These are phyloP conservation scores for Rutpela maculata DNA, from an alignment of 2,888 invertebrate genomes.

Conservation along the genomic window DNA sequence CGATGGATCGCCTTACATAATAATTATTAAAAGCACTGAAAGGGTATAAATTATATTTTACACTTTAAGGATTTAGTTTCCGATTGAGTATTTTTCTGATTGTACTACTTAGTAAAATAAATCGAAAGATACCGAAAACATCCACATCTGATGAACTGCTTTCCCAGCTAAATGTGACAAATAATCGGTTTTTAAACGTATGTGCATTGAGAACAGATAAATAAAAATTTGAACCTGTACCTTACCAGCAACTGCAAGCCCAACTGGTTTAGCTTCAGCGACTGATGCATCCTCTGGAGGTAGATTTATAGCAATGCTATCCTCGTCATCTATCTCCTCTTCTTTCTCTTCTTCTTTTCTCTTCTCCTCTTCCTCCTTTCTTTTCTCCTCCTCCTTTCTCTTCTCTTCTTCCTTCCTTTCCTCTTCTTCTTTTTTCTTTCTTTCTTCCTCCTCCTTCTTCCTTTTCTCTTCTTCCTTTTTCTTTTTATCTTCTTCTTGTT, in stretches of 20 bases:
- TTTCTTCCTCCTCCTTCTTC: conserved; percentile 59
- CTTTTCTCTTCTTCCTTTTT: conserved; percentile 52
- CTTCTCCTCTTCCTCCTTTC: conserved; percentile 48
- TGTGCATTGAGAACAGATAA: no score
- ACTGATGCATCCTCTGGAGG: conserved; percentile 80
- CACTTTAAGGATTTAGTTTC: no score
- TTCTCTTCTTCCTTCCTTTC: conserved; percentile 58
- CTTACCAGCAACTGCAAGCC: conserved; percentile 74
- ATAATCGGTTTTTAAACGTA: no score
- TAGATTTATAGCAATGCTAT: conserved; percentile 74
- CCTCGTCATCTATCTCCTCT: conserved; percentile 71
- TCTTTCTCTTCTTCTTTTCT: conserved; percentile 60
- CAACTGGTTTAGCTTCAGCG: conserved; percentile 86
- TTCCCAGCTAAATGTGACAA: no score
- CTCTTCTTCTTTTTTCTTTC: conserved; percentile 56
- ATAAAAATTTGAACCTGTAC: neutral
- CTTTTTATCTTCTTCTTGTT: conserved; percentile 59
- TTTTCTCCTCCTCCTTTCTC: conserved; percentile 63
- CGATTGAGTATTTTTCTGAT: no score
- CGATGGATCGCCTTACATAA: no score
- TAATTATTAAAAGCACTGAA: no score
- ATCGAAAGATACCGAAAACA: no score
- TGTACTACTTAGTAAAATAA: no score
- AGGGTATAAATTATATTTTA: no score
- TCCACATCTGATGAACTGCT: no score